phyloP scores from a whole-genome alignment of 2,113 vertebrate genomes.

The Poeciliopsis turrubarensis region DNA sequence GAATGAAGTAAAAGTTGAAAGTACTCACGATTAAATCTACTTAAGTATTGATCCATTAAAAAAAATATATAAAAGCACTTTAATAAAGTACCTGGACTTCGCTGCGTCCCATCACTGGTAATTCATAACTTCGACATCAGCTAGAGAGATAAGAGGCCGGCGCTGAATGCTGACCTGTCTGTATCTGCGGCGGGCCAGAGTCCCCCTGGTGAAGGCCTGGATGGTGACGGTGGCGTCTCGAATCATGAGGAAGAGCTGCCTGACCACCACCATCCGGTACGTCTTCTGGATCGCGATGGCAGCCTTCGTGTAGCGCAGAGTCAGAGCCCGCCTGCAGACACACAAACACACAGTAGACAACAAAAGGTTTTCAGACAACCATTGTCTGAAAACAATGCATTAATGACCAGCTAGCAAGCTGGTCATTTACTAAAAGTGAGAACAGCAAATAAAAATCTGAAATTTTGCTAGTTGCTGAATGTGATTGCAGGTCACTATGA shows the following conservation, averaged over 20 bases:
- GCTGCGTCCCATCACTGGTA: too few relatives aligned
- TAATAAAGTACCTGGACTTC: too few relatives aligned
- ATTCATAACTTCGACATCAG: too few relatives aligned
- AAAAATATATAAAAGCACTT: too few relatives aligned
- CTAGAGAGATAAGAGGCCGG: background rate
- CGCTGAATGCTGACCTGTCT: slow-evolving; percentile 53
- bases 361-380: background rate
- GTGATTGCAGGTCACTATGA: too few relatives aligned
- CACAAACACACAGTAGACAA: background rate
- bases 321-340: slow-evolving; percentile 59
- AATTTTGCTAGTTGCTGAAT: too few relatives aligned
- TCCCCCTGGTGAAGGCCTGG: slow-evolving; percentile 80
- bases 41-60: too few relatives aligned
- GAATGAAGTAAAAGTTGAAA: too few relatives aligned
- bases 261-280: slow-evolving; percentile 73
- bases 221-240: slow-evolving; percentile 73
- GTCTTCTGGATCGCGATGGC: slow-evolving; percentile 79
- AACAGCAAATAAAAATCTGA: too few relatives aligned
- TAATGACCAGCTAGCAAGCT: background rate
- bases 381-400: too few relatives aligned
- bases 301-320: slow-evolving; percentile 70
- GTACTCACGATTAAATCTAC: too few relatives aligned
- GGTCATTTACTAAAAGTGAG: background rate
- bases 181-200: slow-evolving; percentile 59
- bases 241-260: slow-evolving; percentile 58